These are phyloP conservation scores for Prochilodus magdalenae DNA, from an alignment of 2,113 vertebrate species.

Conservation along the genomic window DNA sequence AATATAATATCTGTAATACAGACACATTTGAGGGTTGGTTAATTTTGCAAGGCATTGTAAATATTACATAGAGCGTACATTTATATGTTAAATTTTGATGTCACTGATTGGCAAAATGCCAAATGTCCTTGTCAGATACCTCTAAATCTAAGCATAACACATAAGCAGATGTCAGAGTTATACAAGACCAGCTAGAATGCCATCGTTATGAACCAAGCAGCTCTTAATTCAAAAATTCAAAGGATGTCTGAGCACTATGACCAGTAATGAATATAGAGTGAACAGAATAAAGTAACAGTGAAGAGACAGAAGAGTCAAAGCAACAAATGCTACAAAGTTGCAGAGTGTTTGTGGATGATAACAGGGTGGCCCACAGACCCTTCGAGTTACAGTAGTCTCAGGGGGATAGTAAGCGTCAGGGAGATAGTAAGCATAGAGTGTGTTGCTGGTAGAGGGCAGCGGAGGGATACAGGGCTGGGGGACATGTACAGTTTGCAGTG, in stretches of 20 bases:
- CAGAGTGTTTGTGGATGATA: not conserved
- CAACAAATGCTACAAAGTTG: not conserved
- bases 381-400: slow-evolving; percentile 5
- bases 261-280: not conserved
- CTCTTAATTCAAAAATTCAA: not conserved
- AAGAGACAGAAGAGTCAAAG: slow-evolving; percentile 1
- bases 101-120: too few relatives aligned
- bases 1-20: too few relatives aligned
- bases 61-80: not conserved
- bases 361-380: not conserved
- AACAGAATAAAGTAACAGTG: not conserved
- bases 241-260: slow-evolving; percentile 7
- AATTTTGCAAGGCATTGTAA: not conserved
- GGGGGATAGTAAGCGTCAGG: not conserved
- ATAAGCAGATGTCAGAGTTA: not conserved
- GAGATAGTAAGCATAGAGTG: not conserved
- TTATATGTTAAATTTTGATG: too few relatives aligned
- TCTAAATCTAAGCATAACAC: not conserved
- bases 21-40: too few relatives aligned
- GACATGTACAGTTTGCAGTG: slow-evolving; percentile 38
- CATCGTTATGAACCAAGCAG: not conserved
- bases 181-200: not conserved
- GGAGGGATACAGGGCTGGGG: slow-evolving; percentile 1
- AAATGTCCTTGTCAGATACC: not conserved
- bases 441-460: slow-evolving; percentile 1